phyloP scores from a whole-genome alignment of 1,140 invertebrate genomes.

The Stegodyphus dumicola region DNA sequence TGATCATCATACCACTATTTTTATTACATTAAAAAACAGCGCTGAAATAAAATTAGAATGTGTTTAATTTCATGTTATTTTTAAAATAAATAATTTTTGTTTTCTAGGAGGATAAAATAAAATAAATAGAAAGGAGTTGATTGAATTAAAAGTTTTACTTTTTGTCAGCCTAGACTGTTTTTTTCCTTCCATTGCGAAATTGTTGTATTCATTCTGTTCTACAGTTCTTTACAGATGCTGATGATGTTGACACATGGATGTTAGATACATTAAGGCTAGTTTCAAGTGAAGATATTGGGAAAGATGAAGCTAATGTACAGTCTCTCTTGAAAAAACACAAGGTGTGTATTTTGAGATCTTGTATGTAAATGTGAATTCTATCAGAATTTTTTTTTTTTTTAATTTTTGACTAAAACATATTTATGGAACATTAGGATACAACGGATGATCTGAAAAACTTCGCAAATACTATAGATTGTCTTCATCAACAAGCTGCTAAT shows the following conservation, averaged over 20 bases:
- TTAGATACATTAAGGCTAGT: conserved; percentile 94
- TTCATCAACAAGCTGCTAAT: conserved; percentile 89
- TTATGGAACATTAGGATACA: conserved; percentile 75
- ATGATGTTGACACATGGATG: conserved; percentile 99
- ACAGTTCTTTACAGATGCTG: conserved; percentile 95
- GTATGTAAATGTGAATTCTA: neutral
- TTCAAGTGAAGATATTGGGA: conserved; percentile 97
- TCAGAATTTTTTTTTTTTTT: neutral
- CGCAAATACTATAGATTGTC: conserved; percentile 87
- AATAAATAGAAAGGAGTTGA: no score
- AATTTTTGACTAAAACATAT: neutral
- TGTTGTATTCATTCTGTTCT: neutral
- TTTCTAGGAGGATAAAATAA: no score
- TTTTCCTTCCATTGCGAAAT: no score
- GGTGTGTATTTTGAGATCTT: conserved; percentile 11
- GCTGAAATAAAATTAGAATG: no score
- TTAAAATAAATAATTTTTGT: no score
- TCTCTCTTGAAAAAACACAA: conserved; percentile 98
- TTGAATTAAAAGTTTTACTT: no score
- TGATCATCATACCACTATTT: no score
- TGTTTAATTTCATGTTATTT: no score
- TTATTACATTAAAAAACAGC: no score
- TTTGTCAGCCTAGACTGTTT: no score
- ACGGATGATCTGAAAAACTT: conserved; percentile 98
- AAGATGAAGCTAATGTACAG: conserved; percentile 98